These are phyloP conservation scores for Phytoseiulus persimilis DNA, from an alignment of 2,888 invertebrate species.

Conservation along the genomic window DNA sequence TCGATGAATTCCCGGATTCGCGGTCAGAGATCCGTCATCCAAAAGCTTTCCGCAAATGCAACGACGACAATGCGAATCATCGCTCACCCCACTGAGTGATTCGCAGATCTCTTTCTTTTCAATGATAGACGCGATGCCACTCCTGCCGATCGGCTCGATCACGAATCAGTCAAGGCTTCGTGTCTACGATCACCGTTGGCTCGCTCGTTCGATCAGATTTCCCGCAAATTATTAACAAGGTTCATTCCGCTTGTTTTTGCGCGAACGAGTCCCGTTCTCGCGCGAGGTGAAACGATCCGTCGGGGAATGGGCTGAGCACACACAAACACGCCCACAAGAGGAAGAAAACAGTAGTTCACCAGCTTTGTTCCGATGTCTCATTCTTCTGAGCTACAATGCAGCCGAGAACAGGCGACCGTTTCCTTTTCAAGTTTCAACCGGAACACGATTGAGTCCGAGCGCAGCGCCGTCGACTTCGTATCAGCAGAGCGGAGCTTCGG, in stretches of 20 bases:
- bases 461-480: background rate
- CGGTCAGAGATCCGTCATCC: too few species aligned
- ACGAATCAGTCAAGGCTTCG: too few species aligned
- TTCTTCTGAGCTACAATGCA: background rate
- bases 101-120: too few species aligned
- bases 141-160: too few species aligned
- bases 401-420: background rate
- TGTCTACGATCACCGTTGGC: background rate
- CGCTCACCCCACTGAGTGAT: too few species aligned
- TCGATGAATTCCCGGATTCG: too few species aligned
- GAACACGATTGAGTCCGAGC: background rate
- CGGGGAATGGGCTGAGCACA: background rate
- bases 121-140: too few species aligned
- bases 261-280: background rate
- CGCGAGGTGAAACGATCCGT: background rate
- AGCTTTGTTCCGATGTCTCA: background rate
- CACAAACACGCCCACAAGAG: background rate
- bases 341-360: background rate
- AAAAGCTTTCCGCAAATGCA: too few species aligned
- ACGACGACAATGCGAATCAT: too few species aligned
- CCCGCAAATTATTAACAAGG: background rate
- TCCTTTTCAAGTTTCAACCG: background rate
- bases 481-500: background rate
- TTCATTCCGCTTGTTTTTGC: background rate
- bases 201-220: background rate